Evolutionary conservation across 2,888 invertebrate species (phyloP).

Genomic region (Hyalella azteca): DNA sequence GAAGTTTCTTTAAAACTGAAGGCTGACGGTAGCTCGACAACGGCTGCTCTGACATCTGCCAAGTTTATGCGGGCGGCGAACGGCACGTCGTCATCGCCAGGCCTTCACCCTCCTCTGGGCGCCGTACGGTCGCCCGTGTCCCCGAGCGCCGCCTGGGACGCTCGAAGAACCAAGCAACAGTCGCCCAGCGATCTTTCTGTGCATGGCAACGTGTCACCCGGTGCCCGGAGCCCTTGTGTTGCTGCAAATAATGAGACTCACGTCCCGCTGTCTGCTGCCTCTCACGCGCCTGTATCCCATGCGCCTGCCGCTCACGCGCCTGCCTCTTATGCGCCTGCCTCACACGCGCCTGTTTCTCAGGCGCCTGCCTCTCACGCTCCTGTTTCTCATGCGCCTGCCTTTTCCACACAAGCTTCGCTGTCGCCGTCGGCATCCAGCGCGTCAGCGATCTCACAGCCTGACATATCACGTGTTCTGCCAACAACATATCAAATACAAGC

Average conservation of each 20-base stretch:
- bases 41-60: not conserved
- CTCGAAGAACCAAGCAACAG: not conserved
- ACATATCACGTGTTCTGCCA: slow-evolving; percentile 1
- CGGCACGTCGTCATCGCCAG: not conserved
- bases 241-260: no score
- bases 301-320: no score
- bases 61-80: not conserved
- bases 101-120: not conserved
- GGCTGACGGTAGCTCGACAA: not conserved
- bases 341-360: no score
- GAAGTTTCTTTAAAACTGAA: not conserved
- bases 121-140: not conserved
- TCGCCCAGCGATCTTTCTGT: not conserved
- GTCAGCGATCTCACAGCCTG: not conserved
- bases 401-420: not conserved
- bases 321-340: no score
- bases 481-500: slow-evolving; percentile 30
- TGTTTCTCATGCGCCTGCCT: not conserved
- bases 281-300: no score
- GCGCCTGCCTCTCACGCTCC: no score
- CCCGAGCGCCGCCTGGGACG: not conserved
- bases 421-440: not conserved
- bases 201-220: not conserved
- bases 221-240: not conserved
- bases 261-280: no score